A percentile compares a stretch with the other conserved stretches of the same genome.
phyloP scores from a whole-genome alignment of 2,888 invertebrate species.

The Rotaria socialis region DNA sequence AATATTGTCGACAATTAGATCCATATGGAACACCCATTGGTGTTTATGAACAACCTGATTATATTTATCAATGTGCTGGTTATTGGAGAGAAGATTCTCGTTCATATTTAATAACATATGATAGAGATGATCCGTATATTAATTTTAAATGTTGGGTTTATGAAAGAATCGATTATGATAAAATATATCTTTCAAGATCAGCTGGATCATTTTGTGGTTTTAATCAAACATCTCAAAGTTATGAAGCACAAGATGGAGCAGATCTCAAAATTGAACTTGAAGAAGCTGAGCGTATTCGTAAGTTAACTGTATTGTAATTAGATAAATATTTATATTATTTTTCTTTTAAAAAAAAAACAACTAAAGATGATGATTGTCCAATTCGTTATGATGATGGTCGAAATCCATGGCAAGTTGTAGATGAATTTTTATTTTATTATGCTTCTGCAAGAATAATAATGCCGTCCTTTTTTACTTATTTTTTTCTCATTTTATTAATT shows the following conservation, averaged over 20 bases:
- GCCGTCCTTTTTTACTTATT: neutral
- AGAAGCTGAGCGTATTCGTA: conserved; percentile 70
- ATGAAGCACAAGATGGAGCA: conserved; percentile 81
- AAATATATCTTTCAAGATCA: conserved; percentile 77
- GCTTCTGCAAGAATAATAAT: neutral
- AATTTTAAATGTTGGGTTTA: conserved; percentile 91
- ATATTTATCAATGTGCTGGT: conserved; percentile 75
- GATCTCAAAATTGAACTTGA: conserved; percentile 78
- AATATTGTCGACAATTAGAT: conserved; percentile 91
- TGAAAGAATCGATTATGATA: conserved; percentile 86
- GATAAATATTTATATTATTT: neutral
- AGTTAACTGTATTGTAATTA: conserved; percentile 36
- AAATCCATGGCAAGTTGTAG: conserved; percentile 66
- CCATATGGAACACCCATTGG: conserved; percentile 81
- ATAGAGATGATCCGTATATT: conserved; percentile 88
- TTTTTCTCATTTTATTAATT: neutral
- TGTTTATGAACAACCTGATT: conserved; percentile 53
- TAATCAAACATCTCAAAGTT: conserved; percentile 81
- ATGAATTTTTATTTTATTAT: conserved; percentile 46
- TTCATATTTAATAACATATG: conserved; percentile 89
- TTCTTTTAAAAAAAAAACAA: conserved; percentile 50
- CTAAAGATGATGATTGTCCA: conserved; percentile 81
- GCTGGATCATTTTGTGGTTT: conserved; percentile 85
- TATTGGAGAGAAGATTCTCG: conserved; percentile 95
- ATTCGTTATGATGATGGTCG: conserved; percentile 92